Evolutionary conservation across 2,797 vertebrate species (phyloP).

Genomic region (Denticeps clupeoides): DNA sequence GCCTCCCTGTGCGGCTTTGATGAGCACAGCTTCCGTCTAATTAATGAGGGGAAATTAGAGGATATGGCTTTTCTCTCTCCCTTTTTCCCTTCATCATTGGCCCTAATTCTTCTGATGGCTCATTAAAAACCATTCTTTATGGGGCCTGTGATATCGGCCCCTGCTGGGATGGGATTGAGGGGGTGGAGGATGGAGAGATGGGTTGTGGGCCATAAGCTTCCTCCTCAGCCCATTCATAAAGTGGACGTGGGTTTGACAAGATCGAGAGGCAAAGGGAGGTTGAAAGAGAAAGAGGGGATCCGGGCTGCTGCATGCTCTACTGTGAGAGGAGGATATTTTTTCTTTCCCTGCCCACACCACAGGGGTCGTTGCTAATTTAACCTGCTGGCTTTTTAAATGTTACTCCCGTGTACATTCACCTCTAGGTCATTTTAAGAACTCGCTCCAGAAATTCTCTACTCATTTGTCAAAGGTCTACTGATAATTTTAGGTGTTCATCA

Average conservation of each 20-base stretch:
- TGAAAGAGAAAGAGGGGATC: constrained; percentile 8
- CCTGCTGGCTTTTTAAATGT: too few relatives aligned
- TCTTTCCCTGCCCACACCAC: too few relatives aligned
- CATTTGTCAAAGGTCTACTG: too few relatives aligned
- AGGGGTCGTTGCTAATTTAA: constrained; percentile 24
- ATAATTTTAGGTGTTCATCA: too few relatives aligned
- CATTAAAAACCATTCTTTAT: constrained; percentile 40
- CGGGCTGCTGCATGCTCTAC: too few relatives aligned
- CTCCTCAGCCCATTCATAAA: too few relatives aligned
- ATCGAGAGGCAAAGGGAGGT: background rate
- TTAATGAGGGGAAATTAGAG: constrained; percentile 41
- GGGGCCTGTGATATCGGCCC: constrained; percentile 20
- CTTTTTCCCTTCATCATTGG: constrained; percentile 2
- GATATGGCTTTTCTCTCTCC: constrained; percentile 24
- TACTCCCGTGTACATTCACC: too few relatives aligned
- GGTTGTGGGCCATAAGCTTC: too few relatives aligned
- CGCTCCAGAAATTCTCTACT: too few relatives aligned
- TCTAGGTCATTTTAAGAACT: too few relatives aligned
- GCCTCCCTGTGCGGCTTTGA: constrained; percentile 37
- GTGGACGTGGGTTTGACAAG: too few relatives aligned
- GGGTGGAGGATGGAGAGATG: background rate
- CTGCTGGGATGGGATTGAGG: constrained; percentile 11
- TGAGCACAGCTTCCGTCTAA: constrained; percentile 35
- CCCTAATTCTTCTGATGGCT: constrained; percentile 42
- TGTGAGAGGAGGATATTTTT: too few relatives aligned